Base-by-base conservation (phyloP, 2,797 vertebrate genomes). In the Kryptopterus vitreolus region DNA sequence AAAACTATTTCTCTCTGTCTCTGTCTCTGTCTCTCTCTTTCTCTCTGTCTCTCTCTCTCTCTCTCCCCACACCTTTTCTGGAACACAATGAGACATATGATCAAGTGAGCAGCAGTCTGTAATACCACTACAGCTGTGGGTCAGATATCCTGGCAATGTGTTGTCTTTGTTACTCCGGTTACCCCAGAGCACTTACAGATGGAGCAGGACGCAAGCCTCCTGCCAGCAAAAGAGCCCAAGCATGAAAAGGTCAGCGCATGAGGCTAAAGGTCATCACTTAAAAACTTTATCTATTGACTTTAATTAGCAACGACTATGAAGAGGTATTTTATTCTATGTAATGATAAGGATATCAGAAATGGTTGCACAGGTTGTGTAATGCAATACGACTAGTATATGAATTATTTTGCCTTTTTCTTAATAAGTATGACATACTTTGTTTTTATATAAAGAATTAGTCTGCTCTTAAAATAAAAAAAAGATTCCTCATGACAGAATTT, bases 41-140 rank as follows among this genome's bases (percentile, higher is more conserved):
- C 63, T 55, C 38, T 33, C 38, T 68, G 71, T 38, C 73, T 46
- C 52, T 62, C 61, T 55, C 70, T 69, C 69, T 57, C 22, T 22
- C 26, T 29, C 77, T 48, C 29, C 18, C 33, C 77, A 58, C 82
- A 79, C 77, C 71, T 80, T 57, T 63, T 77, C 77, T 38, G 29
- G 35, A 58, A 66, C 68, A 76, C 81, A 82, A 66, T 82, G 68
- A 75, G 87, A 88, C 82, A 88, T 85, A 73, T 76, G 88, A 88
- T 86, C 87, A 82, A 86, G 83, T 86, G 83, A 82, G 78, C 72
- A 81, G 76, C 7, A 33, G 50, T 80, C 84, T 85, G 83, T 82
- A 63, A 38, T 74, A 76, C 72, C 58, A 46, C 79, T 85, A 61
- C 83, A 84, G 82, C 81, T 84, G 83, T 81, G 82, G 85, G 87